Evolutionary conservation across 2,888 invertebrate genomes (phyloP).

Genomic region (Oscheius myriophilus): DNA sequence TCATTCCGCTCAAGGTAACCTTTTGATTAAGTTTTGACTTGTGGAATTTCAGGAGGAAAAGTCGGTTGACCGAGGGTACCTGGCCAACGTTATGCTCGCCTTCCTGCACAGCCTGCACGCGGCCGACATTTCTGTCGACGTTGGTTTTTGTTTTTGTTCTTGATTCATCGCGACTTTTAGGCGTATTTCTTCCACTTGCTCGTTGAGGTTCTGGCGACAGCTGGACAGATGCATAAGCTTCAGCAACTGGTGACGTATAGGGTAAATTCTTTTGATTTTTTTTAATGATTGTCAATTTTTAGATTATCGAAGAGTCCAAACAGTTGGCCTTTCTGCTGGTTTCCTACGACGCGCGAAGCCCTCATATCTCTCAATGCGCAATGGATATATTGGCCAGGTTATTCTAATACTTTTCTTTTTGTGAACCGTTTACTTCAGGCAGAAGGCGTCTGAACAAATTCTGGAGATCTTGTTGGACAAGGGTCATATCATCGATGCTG

Average conservation of each 20-base stretch:
- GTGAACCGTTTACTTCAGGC: too few species aligned
- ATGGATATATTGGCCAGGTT: slow-evolving; percentile 48
- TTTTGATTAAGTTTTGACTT: neutral
- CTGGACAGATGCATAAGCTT: slow-evolving; percentile 47
- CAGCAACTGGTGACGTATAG: slow-evolving; percentile 58
- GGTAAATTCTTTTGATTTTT: slow-evolving; percentile 30
- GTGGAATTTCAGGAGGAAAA: slow-evolving; percentile 38
- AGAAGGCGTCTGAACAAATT: slow-evolving; percentile 45
- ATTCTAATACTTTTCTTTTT: too few species aligned
- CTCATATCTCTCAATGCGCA: slow-evolving; percentile 52
- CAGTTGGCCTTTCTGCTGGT: slow-evolving; percentile 53
- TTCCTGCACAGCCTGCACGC: too few species aligned
- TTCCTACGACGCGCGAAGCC: slow-evolving; percentile 51
- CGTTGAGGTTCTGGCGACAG: slow-evolving; percentile 50
- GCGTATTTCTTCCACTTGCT: slow-evolving; percentile 55
- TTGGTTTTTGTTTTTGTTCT: too few species aligned
- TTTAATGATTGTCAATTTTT: neutral
- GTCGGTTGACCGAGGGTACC: slow-evolving; percentile 36
- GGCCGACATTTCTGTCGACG: too few species aligned
- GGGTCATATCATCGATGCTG: slow-evolving; percentile 29
- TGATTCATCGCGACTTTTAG: too few species aligned
- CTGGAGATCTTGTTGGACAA: slow-evolving; percentile 51
- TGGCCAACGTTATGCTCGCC: slow-evolving; percentile 46
- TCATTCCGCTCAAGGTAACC: slow-evolving; percentile 47
- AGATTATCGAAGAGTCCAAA: slow-evolving; percentile 55